phyloP scores from a whole-genome alignment of 2,113 vertebrate genomes.

The Neoarius graeffei region DNA sequence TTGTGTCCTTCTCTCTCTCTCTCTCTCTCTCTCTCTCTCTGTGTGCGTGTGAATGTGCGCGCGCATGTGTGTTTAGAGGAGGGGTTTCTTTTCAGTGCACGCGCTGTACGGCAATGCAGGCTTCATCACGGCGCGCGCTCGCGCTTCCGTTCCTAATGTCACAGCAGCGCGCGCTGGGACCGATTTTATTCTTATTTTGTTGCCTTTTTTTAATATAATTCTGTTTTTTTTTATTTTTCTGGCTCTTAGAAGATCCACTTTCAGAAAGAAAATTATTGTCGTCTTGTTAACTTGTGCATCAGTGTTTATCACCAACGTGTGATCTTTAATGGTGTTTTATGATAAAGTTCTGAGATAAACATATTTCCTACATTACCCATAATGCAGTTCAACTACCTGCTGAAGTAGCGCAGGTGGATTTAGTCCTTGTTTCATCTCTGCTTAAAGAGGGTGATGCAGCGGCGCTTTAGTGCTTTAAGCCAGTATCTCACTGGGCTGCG shows the following conservation, averaged over 20 bases:
- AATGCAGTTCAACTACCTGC: not conserved
- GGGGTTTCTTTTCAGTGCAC: constrained; percentile 13
- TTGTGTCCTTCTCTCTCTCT: not conserved
- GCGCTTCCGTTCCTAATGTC: not conserved
- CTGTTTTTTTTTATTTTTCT: too few species aligned
- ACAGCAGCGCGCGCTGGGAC: not conserved
- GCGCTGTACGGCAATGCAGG: constrained; percentile 18
- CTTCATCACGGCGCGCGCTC: not conserved
- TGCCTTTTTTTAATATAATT: too few species aligned
- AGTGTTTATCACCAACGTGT: not conserved
- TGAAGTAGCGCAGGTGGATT: not conserved
- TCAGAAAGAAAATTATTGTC: too few species aligned
- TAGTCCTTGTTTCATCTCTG: not conserved
- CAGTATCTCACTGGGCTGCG: too few species aligned
- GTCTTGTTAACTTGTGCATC: not conserved
- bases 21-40: not conserved
- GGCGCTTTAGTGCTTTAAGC: not conserved
- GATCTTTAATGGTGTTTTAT: not conserved
- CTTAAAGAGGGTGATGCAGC: not conserved
- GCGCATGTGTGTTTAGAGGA: constrained; percentile 19
- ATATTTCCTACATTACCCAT: not conserved
- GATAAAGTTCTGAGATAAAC: not conserved
- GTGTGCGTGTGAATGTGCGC: constrained; percentile 14
- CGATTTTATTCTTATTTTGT: not conserved
- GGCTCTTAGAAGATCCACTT: too few species aligned